Base-by-base conservation (phyloP, 2,113 vertebrate species). In the Taurulus bubalis region DNA sequence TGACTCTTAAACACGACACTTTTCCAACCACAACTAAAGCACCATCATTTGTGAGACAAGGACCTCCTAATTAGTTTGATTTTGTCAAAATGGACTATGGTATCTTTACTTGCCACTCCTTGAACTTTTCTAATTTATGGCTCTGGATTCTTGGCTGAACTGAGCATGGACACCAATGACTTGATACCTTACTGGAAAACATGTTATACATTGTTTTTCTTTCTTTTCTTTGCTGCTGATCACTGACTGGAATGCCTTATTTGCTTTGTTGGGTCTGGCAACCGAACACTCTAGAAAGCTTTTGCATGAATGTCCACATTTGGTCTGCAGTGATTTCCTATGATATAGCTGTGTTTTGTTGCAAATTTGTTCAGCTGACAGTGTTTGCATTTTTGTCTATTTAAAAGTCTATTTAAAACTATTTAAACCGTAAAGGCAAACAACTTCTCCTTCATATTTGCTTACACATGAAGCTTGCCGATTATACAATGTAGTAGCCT, bases 1-100 rank as follows among this genome's bases (percentile, higher is more conserved):
- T 79, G 97, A 97, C 90, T 96, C 96, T 90, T 98, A 98, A 88
- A 86, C 77, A 10, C 38, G n/a, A 75, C 60, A 15, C 45, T 80
- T 68, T 42, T 42, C 22, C 71, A 84, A 55, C 82, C 72, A 67
- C 75, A 71, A 56, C 60, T 77, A 32, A 80, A 92, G 75, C 80
- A 68, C 66, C 90, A 77, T 86, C 62, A 84, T 82, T 94, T 71
- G 79, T 83, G 75, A 87, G 76, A 68, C 74, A 62, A 84, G 80
- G 79, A 87, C 65, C 77, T 84, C 28, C 60, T 56, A 15, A 78
- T 40, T 73, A 67, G 22, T 75, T 81, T 85, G 49, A 18, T 85
- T 83, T 83, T 79, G 63, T 84, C 71, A 49, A 64, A 81, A 28
- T 83, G 72, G 49, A 81, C 63, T 34, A 22, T 28, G 45, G n/a